These are phyloP conservation scores for Dorcus hopei DNA, from an alignment of 2,888 invertebrate genomes.

Conservation along the genomic window DNA sequence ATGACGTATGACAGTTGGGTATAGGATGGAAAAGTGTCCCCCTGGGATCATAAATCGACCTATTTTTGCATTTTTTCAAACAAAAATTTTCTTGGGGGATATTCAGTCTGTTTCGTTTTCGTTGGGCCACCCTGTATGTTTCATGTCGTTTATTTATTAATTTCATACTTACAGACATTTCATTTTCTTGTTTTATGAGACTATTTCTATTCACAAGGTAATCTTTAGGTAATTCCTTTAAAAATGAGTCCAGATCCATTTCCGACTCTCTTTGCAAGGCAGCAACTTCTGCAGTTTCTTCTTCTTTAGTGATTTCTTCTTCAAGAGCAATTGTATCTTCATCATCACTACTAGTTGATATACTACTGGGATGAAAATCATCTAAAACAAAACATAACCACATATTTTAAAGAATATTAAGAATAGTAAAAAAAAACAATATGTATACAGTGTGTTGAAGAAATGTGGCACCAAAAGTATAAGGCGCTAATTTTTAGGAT, in stretches of 20 bases:
- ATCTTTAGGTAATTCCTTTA: constrained; percentile 72
- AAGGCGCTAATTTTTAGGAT: too few relatives aligned
- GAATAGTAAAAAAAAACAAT: constrained; percentile 5
- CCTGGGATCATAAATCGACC: too few relatives aligned
- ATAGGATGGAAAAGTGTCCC: too few relatives aligned
- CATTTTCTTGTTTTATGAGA: constrained; percentile 49
- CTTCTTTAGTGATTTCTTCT: constrained; percentile 58
- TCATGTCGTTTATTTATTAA: too few relatives aligned
- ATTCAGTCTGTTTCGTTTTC: too few relatives aligned
- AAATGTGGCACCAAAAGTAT: too few relatives aligned
- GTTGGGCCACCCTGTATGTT: too few relatives aligned
- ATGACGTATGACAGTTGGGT: too few relatives aligned
- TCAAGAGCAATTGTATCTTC: constrained; percentile 92
- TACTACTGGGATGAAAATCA: constrained; percentile 80
- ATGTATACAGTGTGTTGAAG: too few relatives aligned
- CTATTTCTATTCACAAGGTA: constrained; percentile 70
- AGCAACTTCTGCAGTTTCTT: constrained; percentile 73
- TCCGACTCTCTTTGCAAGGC: constrained; percentile 85
- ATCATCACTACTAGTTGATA: constrained; percentile 73
- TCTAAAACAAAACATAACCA: constrained; percentile 49
- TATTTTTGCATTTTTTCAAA: too few relatives aligned
- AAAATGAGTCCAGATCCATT: constrained; percentile 82
- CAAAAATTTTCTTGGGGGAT: too few relatives aligned
- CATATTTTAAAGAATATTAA: neutral
- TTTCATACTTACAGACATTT: constrained; percentile 23